Conservation (phyloP, 1,140 invertebrate genomes). For the Holotrichia oblita region DNA sequence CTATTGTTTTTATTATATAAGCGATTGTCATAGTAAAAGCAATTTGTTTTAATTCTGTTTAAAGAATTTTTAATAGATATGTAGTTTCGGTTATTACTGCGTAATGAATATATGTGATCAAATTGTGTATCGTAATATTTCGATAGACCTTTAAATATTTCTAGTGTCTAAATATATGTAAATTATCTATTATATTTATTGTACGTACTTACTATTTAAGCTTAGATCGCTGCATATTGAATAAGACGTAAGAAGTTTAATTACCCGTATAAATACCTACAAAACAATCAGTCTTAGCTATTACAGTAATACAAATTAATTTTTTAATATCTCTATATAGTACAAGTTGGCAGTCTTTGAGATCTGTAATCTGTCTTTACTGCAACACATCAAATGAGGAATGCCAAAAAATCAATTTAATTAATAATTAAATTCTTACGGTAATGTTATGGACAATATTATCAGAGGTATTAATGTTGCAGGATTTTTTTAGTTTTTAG, state of each 20-base stretch:
- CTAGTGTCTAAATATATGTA: not conserved
- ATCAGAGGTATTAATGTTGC: no score
- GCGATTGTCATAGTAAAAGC: not conserved
- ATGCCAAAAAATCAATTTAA: no score
- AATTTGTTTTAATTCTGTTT: not conserved
- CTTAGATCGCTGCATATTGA: constrained; percentile 36
- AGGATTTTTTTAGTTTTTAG: no score
- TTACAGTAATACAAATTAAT: not conserved
- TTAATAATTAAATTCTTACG: no score
- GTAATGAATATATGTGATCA: not conserved
- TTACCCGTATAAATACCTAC: not conserved
- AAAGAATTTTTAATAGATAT: constrained; percentile 11
- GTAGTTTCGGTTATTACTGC: not conserved
- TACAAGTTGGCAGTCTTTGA: no score
- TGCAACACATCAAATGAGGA: no score
- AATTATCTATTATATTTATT: constrained; percentile 1
- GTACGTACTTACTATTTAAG: not conserved
- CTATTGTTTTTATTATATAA: not conserved
- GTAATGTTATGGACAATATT: no score
- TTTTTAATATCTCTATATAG: constrained; percentile 3
- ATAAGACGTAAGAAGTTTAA: not conserved
- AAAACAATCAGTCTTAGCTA: not conserved
- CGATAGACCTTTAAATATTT: not conserved
- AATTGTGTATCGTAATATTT: not conserved
- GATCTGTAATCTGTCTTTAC: no score